Evolutionary conservation across 1,140 invertebrate genomes (phyloP), one percentile per base, ranked within the genome.

Genomic region (Trinorchestia longiramus): DNA sequence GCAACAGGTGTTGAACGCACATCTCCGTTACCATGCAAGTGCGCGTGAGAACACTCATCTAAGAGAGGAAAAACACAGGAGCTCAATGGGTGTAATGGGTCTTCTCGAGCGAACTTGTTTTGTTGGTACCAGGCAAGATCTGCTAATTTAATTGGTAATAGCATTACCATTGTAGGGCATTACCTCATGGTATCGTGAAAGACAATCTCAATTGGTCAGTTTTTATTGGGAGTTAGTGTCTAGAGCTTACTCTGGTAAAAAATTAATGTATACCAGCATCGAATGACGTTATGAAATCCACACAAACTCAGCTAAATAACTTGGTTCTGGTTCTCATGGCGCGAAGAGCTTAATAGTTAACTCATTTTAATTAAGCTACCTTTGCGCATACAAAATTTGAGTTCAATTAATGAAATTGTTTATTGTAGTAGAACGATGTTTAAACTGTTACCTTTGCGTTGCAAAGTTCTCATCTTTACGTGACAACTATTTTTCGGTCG

Each of bases 1-100:
- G 43, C 88, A 91, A 91, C 88, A 91, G 88, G 88, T 91, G 88
- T 91, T 43, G 62, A 77, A 77, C 62, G 62, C 62, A 77, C 62
- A 77, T 77, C 62, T 77, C 62, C 62, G 62, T 77, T 77, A 77
- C 62, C 62, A 36, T 28, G 28, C 62, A 19, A 77, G 62, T 36
- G 28, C 3, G 62, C 62, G 62, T 77, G 62, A 77, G 62, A 77
- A 77, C 1, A 36, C 62, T 77, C 62, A 77, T 77, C 36, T 28
- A 77, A 28, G 15, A 3, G 28, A 77, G 1, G 28, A 77, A 36
- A 77, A 36, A 28, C 3, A 77, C 28, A 77, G 11, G 62, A 77
- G 62, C 11, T 77, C 15, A 77, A 77, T 77, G 28, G 28, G 28
- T 77, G 62, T 77, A 77, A 15, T 77, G 8, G 62, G 28, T 23